These are phyloP conservation scores for Drosophila recens DNA, from an alignment of 2,888 invertebrate species.

Conservation along the genomic window DNA sequence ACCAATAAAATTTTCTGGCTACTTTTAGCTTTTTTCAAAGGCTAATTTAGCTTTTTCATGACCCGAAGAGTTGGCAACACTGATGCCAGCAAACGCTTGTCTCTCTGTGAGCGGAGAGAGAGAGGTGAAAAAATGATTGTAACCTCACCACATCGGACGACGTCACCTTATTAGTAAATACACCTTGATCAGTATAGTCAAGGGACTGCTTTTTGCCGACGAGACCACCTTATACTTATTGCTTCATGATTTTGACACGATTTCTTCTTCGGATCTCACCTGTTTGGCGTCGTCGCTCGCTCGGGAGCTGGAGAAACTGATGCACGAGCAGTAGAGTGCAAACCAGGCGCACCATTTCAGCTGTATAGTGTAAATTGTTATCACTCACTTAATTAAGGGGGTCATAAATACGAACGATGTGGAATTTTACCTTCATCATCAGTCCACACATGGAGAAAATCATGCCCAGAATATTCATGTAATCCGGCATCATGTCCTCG, in stretches of 20 bases:
- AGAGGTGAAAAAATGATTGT: no score
- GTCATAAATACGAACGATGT: neutral
- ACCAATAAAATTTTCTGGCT: no score
- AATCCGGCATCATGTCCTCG: slow-evolving; percentile 99
- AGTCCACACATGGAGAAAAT: slow-evolving; percentile 99
- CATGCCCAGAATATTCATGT: slow-evolving; percentile 99
- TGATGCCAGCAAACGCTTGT: no score
- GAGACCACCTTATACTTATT: no score
- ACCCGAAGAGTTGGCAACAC: no score
- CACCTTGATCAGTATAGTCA: no score
- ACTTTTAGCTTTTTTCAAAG: no score
- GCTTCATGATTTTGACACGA: neutral
- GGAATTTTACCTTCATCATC: slow-evolving; percentile 92
- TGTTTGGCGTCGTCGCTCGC: slow-evolving; percentile 99
- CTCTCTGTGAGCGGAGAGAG: no score
- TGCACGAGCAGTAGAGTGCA: slow-evolving; percentile 98
- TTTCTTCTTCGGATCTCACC: slow-evolving; percentile 85
- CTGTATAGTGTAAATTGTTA: slow-evolving; percentile 45
- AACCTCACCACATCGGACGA: no score
- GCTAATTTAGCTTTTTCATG: no score
- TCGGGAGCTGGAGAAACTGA: slow-evolving; percentile 98
- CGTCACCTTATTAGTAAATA: no score
- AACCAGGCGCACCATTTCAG: slow-evolving; percentile 99
- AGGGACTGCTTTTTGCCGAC: no score
- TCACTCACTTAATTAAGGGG: neutral